Percentiles rank a stretch among this genome's conserved stretches.
Conservation (phyloP, 2,113 vertebrate genomes). For the Engraulis encrasicolus region DNA sequence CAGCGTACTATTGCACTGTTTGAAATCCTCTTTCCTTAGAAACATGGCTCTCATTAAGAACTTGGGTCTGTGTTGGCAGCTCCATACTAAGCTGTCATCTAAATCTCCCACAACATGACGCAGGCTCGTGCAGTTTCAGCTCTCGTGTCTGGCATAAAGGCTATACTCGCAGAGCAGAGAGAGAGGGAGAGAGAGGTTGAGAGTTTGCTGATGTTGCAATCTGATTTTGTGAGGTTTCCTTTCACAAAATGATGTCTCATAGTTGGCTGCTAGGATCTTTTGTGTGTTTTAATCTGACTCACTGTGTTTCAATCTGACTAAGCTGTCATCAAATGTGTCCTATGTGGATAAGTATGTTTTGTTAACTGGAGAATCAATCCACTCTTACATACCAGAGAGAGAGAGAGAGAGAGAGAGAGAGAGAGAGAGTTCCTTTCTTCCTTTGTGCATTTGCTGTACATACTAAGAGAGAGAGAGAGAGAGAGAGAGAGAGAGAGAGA, state of each 20-base stretch:
- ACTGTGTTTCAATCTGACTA: background rate
- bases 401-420: no score
- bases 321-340: background rate
- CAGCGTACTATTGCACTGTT: background rate
- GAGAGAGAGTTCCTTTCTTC: no score
- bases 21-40: constrained; percentile 27
- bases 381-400: no score
- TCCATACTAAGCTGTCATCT: constrained; percentile 39
- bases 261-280: background rate
- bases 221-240: no score
- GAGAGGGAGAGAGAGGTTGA: no score
- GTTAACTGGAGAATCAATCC: background rate
- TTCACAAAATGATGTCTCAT: no score
- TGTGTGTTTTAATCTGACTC: background rate
- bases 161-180: constrained; percentile 13
- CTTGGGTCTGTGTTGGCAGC: constrained; percentile 50
- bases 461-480: no score
- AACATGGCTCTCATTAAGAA: constrained; percentile 11
- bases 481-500: no score
- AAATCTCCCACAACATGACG: constrained; percentile 43
- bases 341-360: background rate
- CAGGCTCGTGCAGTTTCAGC: constrained; percentile 26
- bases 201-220: no score
- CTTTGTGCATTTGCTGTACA: no score
- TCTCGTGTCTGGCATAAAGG: background rate